These are phyloP conservation scores for Gymnosoma rotundatum DNA, from an alignment of 2,888 invertebrate species.

Conservation along the genomic window DNA sequence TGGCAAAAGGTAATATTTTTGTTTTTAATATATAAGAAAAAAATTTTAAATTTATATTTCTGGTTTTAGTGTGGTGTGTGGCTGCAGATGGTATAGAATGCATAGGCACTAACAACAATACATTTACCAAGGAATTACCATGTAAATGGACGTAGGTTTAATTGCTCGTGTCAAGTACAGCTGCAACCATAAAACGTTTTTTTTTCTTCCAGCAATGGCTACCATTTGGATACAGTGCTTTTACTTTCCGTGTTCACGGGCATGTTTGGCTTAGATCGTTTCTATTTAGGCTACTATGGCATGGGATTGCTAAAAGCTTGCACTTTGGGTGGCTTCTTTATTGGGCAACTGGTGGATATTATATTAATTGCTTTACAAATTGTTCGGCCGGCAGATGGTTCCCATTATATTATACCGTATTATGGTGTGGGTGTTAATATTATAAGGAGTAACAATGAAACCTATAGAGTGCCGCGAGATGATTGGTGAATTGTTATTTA, in stretches of 20 bases:
- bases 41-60: background rate
- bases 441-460: constrained; percentile 91
- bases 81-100: constrained; percentile 93
- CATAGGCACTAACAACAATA: constrained; percentile 89
- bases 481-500: constrained; percentile 84
- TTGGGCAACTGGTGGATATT: constrained; percentile 97
- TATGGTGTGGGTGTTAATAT: constrained; percentile 94
- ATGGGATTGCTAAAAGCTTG: constrained; percentile 97
- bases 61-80: constrained; percentile 87
- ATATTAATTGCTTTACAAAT: constrained; percentile 89
- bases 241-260: constrained; percentile 97
- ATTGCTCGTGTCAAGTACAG: background rate
- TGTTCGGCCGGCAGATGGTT: constrained; percentile 97
- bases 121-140: constrained; percentile 91
- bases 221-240: constrained; percentile 95
- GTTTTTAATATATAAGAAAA: background rate
- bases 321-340: constrained; percentile 97
- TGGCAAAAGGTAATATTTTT: constrained; percentile 86
- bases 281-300: constrained; percentile 99
- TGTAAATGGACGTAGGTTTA: constrained; percentile 97
- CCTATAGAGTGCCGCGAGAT: constrained; percentile 90
- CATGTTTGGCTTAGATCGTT: constrained; percentile 98
- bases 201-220: constrained; percentile 91
- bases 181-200: background rate
- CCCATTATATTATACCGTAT: constrained; percentile 95